A percentile compares a stretch with the other conserved stretches of the same genome.
These are phyloP conservation scores for Creontiades dilutus DNA, from an alignment of 2,888 invertebrate genomes.

Conservation along the genomic window DNA sequence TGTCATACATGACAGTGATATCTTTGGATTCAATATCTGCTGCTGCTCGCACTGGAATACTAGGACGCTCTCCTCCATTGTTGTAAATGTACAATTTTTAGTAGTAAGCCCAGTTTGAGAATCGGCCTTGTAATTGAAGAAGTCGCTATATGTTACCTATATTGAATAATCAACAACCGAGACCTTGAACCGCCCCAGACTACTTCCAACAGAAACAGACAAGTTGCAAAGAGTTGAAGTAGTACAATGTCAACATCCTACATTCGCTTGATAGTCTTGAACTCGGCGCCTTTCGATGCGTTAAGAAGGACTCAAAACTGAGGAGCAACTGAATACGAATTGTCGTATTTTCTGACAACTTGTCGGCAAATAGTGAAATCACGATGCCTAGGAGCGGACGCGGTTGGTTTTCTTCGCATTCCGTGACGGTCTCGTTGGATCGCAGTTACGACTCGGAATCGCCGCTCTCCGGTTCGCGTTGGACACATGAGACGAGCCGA, in stretches of 20 bases:
- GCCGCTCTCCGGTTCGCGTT: neutral
- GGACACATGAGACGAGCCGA: conserved; percentile 19
- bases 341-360: neutral
- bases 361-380: neutral
- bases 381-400: neutral
- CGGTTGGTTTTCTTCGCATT: neutral
- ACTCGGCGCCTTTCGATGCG: neutral
- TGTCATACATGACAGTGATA: too few species aligned
- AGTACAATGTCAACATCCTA: conserved; percentile 9
- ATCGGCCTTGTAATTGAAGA: too few species aligned
- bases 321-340: neutral
- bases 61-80: too few species aligned
- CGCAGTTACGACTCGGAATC: conserved; percentile 4
- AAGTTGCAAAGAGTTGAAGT: neutral
- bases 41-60: too few species aligned
- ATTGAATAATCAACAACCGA: neutral
- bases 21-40: too few species aligned
- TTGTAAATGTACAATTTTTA: too few species aligned
- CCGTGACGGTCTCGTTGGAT: neutral
- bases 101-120: too few species aligned
- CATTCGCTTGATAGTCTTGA: neutral
- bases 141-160: too few species aligned
- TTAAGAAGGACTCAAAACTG: neutral
- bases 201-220: neutral
- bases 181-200: neutral